These are phyloP conservation scores for Fukomys damarensis DNA, from an alignment of 2,113 vertebrate species.

Conservation along the genomic window DNA sequence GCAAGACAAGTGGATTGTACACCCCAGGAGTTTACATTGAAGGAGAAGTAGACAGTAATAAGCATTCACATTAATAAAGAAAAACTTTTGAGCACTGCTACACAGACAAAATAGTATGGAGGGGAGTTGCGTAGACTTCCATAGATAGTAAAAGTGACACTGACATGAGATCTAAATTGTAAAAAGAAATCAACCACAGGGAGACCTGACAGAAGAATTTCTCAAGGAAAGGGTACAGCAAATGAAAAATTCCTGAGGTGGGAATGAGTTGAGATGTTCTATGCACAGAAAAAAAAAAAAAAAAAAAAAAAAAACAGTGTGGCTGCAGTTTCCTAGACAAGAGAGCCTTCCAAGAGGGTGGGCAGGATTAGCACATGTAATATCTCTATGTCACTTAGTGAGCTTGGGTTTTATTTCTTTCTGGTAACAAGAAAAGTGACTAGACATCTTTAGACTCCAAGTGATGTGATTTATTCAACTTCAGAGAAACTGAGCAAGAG, in stretches of 20 bases:
- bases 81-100: neutral
- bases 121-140: neutral
- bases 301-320: neutral
- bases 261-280: neutral
- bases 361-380: neutral
- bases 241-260: neutral
- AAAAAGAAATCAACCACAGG: neutral
- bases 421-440: neutral
- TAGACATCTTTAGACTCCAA: neutral
- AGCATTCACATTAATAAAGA: neutral
- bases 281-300: neutral
- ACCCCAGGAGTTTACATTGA: neutral
- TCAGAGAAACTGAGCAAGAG: neutral
- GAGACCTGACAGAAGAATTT: neutral
- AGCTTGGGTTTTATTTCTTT: neutral
- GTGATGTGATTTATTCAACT: neutral
- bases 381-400: neutral
- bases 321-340: neutral
- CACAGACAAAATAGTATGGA: neutral
- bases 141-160: neutral
- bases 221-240: neutral
- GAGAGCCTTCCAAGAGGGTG: neutral
- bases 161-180: neutral
- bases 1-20: neutral
- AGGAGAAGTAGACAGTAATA: neutral